phyloP scores from a whole-genome alignment of 2,113 vertebrate species.

The Otus sunia region DNA sequence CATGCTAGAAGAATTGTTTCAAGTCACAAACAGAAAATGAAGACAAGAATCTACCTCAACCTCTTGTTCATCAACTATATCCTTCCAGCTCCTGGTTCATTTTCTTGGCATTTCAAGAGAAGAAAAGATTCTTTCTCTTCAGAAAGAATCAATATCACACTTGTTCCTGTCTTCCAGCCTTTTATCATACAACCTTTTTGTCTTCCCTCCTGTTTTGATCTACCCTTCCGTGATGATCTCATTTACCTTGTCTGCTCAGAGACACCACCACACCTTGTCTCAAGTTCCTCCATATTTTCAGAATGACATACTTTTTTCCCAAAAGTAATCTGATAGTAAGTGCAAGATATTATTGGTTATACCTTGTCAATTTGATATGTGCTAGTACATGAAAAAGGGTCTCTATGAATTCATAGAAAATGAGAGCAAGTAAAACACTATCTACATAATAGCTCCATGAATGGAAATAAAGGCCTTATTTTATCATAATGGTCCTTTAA shows the following conservation, averaged over 20 bases:
- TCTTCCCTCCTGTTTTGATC: not conserved
- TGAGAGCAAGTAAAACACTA: not conserved
- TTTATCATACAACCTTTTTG: not conserved
- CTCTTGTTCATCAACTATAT: not conserved
- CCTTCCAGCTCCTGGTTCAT: not conserved
- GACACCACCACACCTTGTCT: not conserved
- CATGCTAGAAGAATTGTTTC: not conserved
- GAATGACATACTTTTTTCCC: not conserved
- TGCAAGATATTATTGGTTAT: not conserved
- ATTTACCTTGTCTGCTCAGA: not conserved
- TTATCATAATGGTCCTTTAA: conserved; percentile 1
- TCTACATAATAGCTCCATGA: not conserved
- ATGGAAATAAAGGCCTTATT: not conserved
- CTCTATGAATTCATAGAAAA: not conserved
- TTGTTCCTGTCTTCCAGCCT: not conserved
- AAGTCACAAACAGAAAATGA: not conserved
- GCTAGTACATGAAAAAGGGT: not conserved
- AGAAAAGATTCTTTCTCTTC: not conserved
- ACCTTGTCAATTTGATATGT: not conserved
- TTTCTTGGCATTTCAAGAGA: not conserved
- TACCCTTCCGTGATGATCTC: not conserved
- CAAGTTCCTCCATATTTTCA: not conserved
- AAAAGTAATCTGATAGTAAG: not conserved
- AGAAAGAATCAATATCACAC: not conserved
- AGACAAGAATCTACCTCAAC: not conserved